Percentiles rank a stretch among this genome's conserved stretches.
phyloP scores from a whole-genome alignment of 2,888 invertebrate species.

The Campoplex capitator region DNA sequence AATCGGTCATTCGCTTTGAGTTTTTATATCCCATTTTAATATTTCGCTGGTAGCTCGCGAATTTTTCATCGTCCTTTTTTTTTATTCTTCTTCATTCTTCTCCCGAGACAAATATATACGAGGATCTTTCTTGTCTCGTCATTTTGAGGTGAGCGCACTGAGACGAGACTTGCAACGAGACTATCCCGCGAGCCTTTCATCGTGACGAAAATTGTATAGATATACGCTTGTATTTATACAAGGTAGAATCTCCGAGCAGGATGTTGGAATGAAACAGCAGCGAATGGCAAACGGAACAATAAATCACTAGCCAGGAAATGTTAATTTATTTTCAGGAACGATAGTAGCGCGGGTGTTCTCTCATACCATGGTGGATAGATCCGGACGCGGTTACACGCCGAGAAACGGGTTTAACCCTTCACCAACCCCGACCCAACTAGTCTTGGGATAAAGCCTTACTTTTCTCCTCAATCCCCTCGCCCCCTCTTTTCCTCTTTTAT shows the following conservation, averaged over 20 bases:
- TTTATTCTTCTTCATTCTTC: neutral
- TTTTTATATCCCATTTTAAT: slow-evolving; percentile 2
- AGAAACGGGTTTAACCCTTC: slow-evolving; percentile 37
- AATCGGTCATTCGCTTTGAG: neutral
- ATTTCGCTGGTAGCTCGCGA: neutral
- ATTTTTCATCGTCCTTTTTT: neutral
- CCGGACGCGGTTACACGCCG: slow-evolving; percentile 42
- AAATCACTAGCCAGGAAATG: slow-evolving; percentile 66
- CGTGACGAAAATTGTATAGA: neutral
- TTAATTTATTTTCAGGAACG: slow-evolving; percentile 69
- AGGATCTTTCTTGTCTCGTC: neutral
- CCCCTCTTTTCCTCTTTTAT: neutral
- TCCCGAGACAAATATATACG: neutral
- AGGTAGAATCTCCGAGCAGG: slow-evolving; percentile 46
- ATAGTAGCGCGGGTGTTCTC: slow-evolving; percentile 53
- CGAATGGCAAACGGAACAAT: slow-evolving; percentile 67
- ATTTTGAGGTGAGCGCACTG: neutral
- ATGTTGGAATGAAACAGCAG: slow-evolving; percentile 65
- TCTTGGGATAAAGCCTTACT: slow-evolving; percentile 55
- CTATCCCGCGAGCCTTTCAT: neutral
- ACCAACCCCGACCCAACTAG: slow-evolving; percentile 25
- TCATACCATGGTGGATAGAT: slow-evolving; percentile 35
- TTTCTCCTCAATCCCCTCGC: neutral
- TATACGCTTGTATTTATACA: slow-evolving; percentile 15
- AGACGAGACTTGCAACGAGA: slow-evolving; percentile 21